phyloP scores from a whole-genome alignment of 1,140 invertebrate genomes.

The Ceratoteleas bidentatus region DNA sequence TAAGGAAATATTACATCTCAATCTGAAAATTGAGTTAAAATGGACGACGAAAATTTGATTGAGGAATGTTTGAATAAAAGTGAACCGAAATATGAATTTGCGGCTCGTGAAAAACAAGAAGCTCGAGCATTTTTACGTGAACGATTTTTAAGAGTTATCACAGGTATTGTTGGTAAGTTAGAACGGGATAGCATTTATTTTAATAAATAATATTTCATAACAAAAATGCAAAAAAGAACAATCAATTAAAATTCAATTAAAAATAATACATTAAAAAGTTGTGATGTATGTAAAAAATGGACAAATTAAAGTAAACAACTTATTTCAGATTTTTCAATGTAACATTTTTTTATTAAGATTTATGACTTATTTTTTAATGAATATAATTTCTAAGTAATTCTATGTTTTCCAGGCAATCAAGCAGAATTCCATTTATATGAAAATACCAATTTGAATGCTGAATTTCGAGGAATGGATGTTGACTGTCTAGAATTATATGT shows the following conservation, averaged over 20 bases:
- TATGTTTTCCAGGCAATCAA: conserved; percentile 71
- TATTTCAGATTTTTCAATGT: background rate
- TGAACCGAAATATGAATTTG: conserved; percentile 68
- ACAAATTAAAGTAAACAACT: background rate
- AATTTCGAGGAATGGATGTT: conserved; percentile 77
- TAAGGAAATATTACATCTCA: too few species aligned
- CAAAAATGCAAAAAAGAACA: too few species aligned
- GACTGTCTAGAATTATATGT: conserved; percentile 76
- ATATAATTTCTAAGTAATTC: background rate
- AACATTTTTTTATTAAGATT: background rate
- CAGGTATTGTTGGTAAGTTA: conserved; percentile 77
- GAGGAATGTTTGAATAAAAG: conserved; percentile 1
- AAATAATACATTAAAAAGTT: too few species aligned
- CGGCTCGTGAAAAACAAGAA: conserved; percentile 75
- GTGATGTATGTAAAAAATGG: too few species aligned
- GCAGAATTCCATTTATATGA: conserved; percentile 77
- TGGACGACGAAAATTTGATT: background rate
- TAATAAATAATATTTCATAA: background rate
- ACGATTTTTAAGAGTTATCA: conserved; percentile 77
- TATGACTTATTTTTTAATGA: background rate
- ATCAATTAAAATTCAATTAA: too few species aligned
- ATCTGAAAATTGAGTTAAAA: too few species aligned
- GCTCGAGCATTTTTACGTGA: conserved; percentile 78
- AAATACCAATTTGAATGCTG: conserved; percentile 75
- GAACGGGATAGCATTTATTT: background rate